phyloP scores from a whole-genome alignment of 2,113 vertebrate species.

The Brachyistius frenatus region DNA sequence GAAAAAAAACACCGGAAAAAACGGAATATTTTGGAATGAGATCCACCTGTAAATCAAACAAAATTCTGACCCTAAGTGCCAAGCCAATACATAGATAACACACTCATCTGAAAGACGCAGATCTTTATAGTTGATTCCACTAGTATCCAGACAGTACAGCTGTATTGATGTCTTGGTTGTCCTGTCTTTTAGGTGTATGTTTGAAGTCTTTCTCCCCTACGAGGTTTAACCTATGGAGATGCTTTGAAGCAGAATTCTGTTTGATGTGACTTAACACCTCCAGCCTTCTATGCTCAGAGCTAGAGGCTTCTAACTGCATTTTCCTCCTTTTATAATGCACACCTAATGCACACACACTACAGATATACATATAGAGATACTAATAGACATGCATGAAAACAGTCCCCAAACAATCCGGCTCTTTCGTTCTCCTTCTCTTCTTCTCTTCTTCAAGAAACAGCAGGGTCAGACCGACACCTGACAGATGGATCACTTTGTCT shows the following conservation, averaged over 20 bases:
- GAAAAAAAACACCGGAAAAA: constrained; percentile 14
- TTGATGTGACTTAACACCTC: constrained; percentile 70
- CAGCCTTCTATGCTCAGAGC: constrained; percentile 55
- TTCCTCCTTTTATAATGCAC: constrained; percentile 8
- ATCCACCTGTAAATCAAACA: constrained; percentile 4
- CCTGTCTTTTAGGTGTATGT: constrained; percentile 48
- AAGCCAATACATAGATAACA: constrained; percentile 3
- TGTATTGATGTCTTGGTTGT: constrained; percentile 44
- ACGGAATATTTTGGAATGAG: constrained; percentile 3
- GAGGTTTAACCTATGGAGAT: constrained; percentile 49
- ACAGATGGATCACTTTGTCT: constrained; percentile 41
- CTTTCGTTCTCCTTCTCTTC: not conserved
- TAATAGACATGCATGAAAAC: not conserved
- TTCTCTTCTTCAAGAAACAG: not conserved
- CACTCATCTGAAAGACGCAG: constrained; percentile 6
- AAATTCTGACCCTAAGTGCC: constrained; percentile 24
- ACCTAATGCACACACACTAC: constrained; percentile 29
- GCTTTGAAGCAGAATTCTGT: constrained; percentile 69
- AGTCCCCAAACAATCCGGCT: too few relatives aligned
- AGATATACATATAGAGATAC: not conserved
- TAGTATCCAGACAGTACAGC: constrained; percentile 1
- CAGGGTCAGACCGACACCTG: constrained; percentile 34
- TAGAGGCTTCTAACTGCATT: constrained; percentile 48
- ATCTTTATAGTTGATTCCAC: constrained; percentile 5
- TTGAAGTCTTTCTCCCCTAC: constrained; percentile 57